Conservation (phyloP, 2,888 invertebrate genomes). For the Serripes groenlandicus region DNA sequence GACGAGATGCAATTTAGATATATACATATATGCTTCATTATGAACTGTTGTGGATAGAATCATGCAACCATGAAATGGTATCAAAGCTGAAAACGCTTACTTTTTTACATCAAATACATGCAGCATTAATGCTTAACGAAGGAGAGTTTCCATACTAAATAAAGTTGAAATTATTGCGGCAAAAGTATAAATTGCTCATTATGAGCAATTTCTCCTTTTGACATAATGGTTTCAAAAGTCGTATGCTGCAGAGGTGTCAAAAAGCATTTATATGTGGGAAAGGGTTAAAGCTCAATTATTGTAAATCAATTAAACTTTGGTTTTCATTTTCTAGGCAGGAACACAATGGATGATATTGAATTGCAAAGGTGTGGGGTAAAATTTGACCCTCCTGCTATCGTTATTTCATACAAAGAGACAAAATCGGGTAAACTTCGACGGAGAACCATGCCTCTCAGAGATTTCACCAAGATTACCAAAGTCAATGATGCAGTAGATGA, state of each 20-base stretch:
- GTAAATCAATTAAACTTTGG: no score
- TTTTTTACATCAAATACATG: no score
- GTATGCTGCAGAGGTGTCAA: background rate
- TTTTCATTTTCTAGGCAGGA: slow-evolving; percentile 36
- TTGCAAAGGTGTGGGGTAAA: slow-evolving; percentile 85
- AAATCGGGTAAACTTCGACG: slow-evolving; percentile 82
- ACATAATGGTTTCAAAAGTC: background rate
- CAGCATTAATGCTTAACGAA: no score
- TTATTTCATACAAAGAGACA: slow-evolving; percentile 83
- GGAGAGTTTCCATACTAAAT: no score
- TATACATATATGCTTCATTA: no score
- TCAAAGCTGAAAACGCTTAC: no score
- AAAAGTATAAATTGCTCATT: no score
- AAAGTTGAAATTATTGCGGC: no score
- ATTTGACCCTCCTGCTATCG: slow-evolving; percentile 85
- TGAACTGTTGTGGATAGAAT: no score
- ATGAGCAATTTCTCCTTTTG: background rate
- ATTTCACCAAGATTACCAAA: slow-evolving; percentile 86
- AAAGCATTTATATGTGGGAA: background rate
- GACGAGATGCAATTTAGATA: no score
- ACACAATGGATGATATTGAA: slow-evolving; percentile 66
- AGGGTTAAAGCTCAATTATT: background rate
- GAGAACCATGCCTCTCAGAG: slow-evolving; percentile 87
- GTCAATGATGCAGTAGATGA: slow-evolving; percentile 84
- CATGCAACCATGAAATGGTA: no score